A percentile compares a stretch with the other conserved stretches of the same genome.
Evolutionary conservation across 2,113 vertebrate species (phyloP).

Genomic region (Myanophis thanlyinensis): DNA sequence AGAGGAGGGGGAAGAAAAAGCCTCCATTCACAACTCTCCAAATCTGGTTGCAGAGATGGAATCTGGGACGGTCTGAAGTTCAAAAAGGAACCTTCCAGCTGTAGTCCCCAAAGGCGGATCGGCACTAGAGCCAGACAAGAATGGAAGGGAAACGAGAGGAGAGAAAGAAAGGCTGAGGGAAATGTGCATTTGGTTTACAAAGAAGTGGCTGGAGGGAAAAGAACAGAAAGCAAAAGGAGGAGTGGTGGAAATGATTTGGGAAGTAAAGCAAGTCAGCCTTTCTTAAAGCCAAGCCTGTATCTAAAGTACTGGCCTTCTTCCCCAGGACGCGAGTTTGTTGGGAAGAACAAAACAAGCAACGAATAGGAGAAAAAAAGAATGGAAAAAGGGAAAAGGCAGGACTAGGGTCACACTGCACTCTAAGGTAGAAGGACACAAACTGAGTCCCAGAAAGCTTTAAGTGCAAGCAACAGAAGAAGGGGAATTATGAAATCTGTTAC

Average conservation of each 20-base stretch:
- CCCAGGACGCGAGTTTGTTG: neutral
- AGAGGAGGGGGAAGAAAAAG: slow-evolving; percentile 4
- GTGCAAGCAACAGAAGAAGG: neutral
- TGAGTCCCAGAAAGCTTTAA: neutral
- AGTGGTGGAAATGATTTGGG: neutral
- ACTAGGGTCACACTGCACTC: neutral
- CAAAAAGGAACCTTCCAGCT: neutral
- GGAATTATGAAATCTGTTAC: neutral
- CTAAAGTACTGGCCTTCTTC: neutral
- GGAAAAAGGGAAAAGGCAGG: neutral
- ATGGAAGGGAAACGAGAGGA: neutral
- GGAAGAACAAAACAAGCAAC: neutral
- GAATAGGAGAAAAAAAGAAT: neutral
- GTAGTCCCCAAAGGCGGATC: neutral
- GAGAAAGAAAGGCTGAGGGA: neutral
- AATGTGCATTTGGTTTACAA: neutral
- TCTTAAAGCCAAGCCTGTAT: neutral
- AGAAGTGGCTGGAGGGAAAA: neutral
- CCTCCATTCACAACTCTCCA: neutral
- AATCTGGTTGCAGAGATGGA: neutral
- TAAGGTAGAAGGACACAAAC: neutral
- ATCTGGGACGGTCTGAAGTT: neutral
- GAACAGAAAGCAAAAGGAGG: neutral
- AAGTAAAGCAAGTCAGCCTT: neutral
- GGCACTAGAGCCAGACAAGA: neutral